Evolutionary conservation across 2,888 invertebrate genomes (phyloP), one percentile per base, ranked within the genome.

Genomic region (Pediacus dermestoides): DNA sequence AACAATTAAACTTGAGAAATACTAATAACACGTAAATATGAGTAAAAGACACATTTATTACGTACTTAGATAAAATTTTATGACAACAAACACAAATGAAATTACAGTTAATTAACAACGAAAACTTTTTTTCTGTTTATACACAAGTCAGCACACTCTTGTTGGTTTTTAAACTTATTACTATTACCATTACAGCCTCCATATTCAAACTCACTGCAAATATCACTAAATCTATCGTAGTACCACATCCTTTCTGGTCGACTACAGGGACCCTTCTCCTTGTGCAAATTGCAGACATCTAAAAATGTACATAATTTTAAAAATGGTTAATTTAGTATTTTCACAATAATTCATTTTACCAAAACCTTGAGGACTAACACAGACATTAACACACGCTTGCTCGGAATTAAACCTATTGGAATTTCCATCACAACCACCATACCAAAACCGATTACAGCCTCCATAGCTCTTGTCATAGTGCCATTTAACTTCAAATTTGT

Each of bases 141-240:
- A 25, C 48, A 48, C 15, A 39, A 10, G 27, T 38, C 18, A 3
- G 37, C 16, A 22, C 48, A 48, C 26, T 48, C 41, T 1, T 21
- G 6, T 27, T 45, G 39, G 1, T 28, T 38, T 3, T n/a, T 3
- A 21, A 48, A 48, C 34, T 43, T 38, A 11, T 48, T 48, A 7
- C 34, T 28, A 37, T 48, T 48, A 4, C 48, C 48, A 7, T 14
- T 10, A 22, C 43, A 45, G 3, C 48, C 48, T 8, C 39, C 27
- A 27, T 48, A 45, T 31, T 38, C 21, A 16, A 26, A 41, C 25
- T 43, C 38, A 2, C 30, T 7, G 15, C 48, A 48, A 21, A 32
- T 31, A 3, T 39, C 23, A 4, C 11, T 30, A 1, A 30, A 18
- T 30, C 30, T 30, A 33, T 41, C 25, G 23, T 43, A 48, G 31